Conservation (phyloP, 2,113 vertebrate genomes). For the Hippocampus comes region DNA sequence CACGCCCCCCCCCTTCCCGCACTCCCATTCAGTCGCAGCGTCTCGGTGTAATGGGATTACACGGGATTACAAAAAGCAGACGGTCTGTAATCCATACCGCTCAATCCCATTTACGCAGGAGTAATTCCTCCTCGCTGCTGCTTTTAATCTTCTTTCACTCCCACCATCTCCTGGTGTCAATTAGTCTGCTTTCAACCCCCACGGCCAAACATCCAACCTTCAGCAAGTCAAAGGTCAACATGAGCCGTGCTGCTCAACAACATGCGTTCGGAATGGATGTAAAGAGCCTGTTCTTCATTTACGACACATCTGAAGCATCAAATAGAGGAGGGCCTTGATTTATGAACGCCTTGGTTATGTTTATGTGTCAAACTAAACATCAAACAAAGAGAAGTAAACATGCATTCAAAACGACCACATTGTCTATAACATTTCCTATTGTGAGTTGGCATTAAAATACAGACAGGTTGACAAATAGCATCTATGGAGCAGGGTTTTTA, state of each 20-base stretch:
- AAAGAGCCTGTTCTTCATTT: not conserved
- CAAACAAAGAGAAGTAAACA: no score
- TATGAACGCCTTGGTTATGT: no score
- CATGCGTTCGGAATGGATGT: not conserved
- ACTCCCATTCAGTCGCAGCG: constrained; percentile 33
- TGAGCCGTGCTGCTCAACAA: constrained; percentile 29
- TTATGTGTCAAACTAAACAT: no score
- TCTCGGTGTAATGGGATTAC: constrained; percentile 64
- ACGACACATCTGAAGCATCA: no score
- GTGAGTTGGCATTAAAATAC: no score
- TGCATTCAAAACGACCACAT: no score
- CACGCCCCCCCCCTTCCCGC: constrained; percentile 12
- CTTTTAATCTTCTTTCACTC: not conserved
- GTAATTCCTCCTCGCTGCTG: constrained; percentile 5
- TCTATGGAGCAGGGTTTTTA: no score
- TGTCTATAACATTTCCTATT: no score
- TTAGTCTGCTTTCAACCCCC: constrained; percentile 2
- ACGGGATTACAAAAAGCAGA: constrained; percentile 56
- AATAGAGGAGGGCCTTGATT: no score
- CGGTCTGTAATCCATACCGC: constrained; percentile 63
- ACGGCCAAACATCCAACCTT: not conserved
- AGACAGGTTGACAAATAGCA: no score
- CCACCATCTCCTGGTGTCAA: not conserved
- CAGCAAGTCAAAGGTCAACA: constrained; percentile 21
- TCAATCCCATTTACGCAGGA: constrained; percentile 45